A percentile compares a stretch with the other conserved stretches of the same genome.
Conservation (phyloP, 2,113 vertebrate genomes). For the Ciconia stormi region DNA sequence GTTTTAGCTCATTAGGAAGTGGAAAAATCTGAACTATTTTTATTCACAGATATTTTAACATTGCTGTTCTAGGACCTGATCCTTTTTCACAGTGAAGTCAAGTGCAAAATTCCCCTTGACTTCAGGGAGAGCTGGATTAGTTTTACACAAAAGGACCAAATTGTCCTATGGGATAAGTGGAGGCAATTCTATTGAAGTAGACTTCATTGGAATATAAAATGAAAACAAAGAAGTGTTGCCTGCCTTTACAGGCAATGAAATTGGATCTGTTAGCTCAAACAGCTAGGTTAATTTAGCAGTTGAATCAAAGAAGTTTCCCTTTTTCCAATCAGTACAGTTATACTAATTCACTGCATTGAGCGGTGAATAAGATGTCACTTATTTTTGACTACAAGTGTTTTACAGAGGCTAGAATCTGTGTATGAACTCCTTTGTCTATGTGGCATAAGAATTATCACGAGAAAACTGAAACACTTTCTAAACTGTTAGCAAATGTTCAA, state of each 20-base stretch:
- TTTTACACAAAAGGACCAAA: slow-evolving; percentile 18
- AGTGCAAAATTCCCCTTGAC: slow-evolving; percentile 32
- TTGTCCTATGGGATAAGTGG: not conserved
- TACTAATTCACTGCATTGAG: not conserved
- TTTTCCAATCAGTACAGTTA: not conserved
- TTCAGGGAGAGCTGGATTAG: slow-evolving; percentile 36
- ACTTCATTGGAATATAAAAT: slow-evolving; percentile 30
- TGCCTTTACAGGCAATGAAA: slow-evolving; percentile 4
- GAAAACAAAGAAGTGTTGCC: slow-evolving; percentile 13
- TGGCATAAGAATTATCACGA: not conserved
- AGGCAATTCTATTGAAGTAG: slow-evolving; percentile 9
- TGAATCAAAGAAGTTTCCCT: not conserved
- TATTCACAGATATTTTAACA: not conserved
- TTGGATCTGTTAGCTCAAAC: not conserved
- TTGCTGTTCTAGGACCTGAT: not conserved
- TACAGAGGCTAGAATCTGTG: not conserved
- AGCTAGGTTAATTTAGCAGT: not conserved
- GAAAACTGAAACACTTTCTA: not conserved
- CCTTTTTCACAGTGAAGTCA: slow-evolving; percentile 35
- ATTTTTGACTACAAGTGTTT: not conserved
- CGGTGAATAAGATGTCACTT: not conserved
- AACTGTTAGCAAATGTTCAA: not conserved
- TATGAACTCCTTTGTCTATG: not conserved
- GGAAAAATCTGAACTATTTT: not conserved
- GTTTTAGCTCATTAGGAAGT: not conserved